A percentile compares a stretch with the other conserved stretches of the same genome.
phyloP scores from a whole-genome alignment of 2,113 vertebrate species.

The Phycodurus eques region DNA sequence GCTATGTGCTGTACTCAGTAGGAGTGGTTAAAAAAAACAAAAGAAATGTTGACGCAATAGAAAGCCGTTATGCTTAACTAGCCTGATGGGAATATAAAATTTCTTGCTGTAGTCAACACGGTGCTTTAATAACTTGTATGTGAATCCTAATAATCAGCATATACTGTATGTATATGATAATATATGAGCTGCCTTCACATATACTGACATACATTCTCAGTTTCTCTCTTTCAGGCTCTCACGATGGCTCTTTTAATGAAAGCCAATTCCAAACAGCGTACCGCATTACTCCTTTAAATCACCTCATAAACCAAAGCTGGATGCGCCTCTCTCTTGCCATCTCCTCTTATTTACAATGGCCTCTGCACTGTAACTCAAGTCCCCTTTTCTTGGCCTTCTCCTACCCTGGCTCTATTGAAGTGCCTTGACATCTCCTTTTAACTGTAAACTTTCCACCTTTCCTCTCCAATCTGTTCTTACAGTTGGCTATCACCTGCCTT shows the following conservation, averaged over 20 bases:
- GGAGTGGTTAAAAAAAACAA: conserved; percentile 9
- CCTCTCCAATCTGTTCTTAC: conserved; percentile 59
- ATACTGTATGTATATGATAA: conserved; percentile 16
- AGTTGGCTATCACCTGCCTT: conserved; percentile 56
- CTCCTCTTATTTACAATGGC: conserved; percentile 64
- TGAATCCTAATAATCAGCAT: conserved; percentile 19
- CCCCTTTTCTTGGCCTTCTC: conserved; percentile 17
- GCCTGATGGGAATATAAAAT: conserved; percentile 45
- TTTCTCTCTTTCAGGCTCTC: conserved; percentile 28
- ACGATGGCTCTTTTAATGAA: conserved; percentile 67
- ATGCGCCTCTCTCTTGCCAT: conserved; percentile 50
- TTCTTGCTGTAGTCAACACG: conserved; percentile 25
- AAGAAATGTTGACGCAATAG: conserved; percentile 25
- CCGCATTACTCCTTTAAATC: conserved; percentile 71
- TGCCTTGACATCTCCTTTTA: conserved; percentile 49
- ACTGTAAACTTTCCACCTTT: conserved; percentile 60
- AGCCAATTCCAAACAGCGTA: conserved; percentile 60
- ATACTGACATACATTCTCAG: conserved; percentile 12
- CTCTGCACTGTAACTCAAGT: conserved; percentile 52
- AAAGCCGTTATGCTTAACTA: conserved; percentile 30
- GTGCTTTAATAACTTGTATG: conserved; percentile 31
- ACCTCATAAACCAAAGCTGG: conserved; percentile 66
- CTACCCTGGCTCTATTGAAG: conserved; percentile 28
- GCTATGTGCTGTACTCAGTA: conserved; percentile 10
- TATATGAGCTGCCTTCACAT: conserved; percentile 10